Conservation (phyloP, 2,113 vertebrate species). For the Grammomys surdaster region DNA sequence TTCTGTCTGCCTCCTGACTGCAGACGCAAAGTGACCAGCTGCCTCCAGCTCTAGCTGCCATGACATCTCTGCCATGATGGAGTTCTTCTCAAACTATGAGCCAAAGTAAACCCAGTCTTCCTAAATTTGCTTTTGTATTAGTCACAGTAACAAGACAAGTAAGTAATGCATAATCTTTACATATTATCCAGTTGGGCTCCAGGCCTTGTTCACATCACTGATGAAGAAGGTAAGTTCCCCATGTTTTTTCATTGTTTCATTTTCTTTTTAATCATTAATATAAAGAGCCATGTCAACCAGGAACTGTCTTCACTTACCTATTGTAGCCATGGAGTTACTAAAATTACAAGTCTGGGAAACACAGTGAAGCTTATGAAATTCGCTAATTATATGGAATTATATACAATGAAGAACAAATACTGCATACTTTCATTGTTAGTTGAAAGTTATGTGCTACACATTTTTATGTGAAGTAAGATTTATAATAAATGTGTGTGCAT, state of each 20-base stretch:
- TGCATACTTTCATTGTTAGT: background rate
- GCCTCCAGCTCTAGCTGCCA: background rate
- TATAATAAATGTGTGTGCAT: background rate
- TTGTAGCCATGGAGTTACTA: background rate
- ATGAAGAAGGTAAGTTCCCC: background rate
- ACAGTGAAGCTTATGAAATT: slow-evolving; percentile 17
- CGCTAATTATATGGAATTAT: background rate
- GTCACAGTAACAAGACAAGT: background rate
- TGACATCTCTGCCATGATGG: background rate
- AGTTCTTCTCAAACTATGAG: background rate
- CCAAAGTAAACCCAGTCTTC: no score
- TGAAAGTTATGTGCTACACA: background rate
- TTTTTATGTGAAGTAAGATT: background rate
- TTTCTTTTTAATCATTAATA: slow-evolving; percentile 10
- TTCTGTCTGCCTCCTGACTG: background rate
- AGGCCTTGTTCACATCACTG: background rate
- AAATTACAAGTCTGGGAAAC: background rate
- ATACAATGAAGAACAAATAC: background rate
- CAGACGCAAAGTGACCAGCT: background rate
- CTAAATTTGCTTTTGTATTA: background rate
- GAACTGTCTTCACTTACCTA: background rate
- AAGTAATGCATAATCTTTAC: background rate
- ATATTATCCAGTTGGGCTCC: background rate
- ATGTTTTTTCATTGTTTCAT: background rate
- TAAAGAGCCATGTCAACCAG: background rate